Conservation (phyloP, 2,797 vertebrate species). For the Schizopygopsis malacanthus region DNA sequence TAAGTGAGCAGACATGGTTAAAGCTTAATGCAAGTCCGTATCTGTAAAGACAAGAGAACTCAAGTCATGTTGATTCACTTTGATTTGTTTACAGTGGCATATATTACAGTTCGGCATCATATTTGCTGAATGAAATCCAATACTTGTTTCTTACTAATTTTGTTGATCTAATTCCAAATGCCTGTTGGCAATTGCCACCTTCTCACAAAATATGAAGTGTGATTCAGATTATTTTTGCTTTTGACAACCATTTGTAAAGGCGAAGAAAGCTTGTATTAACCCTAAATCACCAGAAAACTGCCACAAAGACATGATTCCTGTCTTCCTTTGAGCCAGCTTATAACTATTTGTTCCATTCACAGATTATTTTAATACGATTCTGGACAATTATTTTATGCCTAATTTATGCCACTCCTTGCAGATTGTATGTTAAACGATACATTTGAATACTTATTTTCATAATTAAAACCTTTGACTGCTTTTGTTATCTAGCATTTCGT, state of each 20-base stretch:
- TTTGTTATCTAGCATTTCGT: too few species aligned
- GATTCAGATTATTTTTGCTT: neutral
- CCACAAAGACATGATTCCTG: too few species aligned
- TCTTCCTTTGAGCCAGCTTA: too few species aligned
- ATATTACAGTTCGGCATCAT: neutral
- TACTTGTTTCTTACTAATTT: neutral
- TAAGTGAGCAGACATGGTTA: slow-evolving; percentile 78
- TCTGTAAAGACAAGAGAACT: slow-evolving; percentile 64
- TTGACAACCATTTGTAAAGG: neutral
- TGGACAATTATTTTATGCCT: too few species aligned
- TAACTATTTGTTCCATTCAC: neutral
- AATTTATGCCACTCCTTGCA: too few species aligned
- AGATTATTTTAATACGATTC: too few species aligned
- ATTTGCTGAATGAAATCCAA: neutral
- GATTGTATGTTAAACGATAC: too few species aligned
- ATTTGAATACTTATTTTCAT: too few species aligned
- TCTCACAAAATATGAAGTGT: neutral
- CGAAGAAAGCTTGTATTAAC: neutral
- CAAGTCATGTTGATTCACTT: neutral
- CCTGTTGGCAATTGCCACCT: neutral
- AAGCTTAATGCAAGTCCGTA: slow-evolving; percentile 76
- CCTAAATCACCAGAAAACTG: neutral
- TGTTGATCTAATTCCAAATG: neutral
- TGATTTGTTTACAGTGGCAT: neutral
- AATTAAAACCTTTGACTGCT: too few species aligned